phyloP scores from a whole-genome alignment of 2,113 vertebrate species.

The Indri indri region DNA sequence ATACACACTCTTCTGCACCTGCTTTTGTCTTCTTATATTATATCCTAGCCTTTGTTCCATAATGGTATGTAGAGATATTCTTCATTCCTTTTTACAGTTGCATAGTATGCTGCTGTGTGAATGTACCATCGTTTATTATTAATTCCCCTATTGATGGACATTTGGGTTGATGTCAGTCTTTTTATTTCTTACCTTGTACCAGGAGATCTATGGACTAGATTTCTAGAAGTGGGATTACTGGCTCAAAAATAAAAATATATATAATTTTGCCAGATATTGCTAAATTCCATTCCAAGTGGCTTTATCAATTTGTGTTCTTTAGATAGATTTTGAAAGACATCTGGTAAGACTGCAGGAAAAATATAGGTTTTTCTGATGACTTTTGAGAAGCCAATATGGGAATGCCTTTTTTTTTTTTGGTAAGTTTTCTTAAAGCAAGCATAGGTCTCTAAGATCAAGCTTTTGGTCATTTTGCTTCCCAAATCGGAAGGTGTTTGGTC shows the following conservation, averaged over 20 bases:
- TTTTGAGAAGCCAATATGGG: not conserved
- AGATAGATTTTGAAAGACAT: not conserved
- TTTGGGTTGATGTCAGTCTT: not conserved
- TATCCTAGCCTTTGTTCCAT: not conserved
- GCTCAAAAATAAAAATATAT: not conserved
- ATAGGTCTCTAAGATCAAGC: not conserved
- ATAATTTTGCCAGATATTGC: not conserved
- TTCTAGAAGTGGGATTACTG: not conserved
- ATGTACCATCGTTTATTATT: not conserved
- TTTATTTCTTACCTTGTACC: not conserved
- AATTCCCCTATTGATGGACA: not conserved
- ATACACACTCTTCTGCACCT: accelerated
- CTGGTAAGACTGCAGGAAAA: not conserved
- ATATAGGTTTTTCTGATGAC: not conserved
- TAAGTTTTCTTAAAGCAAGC: not conserved
- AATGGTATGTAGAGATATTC: not conserved
- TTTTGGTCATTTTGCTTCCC: not conserved
- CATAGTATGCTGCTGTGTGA: not conserved
- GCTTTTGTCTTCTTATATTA: not conserved
- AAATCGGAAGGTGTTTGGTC: not conserved
- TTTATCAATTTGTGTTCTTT: not conserved
- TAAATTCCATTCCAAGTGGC: not conserved
- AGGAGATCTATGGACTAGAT: not conserved
- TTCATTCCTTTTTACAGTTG: not conserved
- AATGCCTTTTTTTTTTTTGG: not conserved